A percentile compares a stretch with the other conserved stretches of the same genome.
Evolutionary conservation across 2,113 vertebrate species (phyloP).

Genomic region (Ammospiza nelsoni): DNA sequence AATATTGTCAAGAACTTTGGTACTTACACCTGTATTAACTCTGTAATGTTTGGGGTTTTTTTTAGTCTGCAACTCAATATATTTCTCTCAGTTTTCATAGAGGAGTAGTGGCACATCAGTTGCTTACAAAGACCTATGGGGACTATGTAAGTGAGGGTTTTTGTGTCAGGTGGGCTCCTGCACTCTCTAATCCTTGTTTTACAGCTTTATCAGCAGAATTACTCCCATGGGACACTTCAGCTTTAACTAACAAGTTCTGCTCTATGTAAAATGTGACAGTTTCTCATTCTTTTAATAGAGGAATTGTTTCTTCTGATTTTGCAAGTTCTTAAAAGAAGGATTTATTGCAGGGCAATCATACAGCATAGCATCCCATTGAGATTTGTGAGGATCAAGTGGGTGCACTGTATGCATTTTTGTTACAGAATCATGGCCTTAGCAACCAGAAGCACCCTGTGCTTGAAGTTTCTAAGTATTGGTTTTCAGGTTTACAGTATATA

Average conservation of each 20-base stretch:
- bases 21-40: background rate
- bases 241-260: background rate
- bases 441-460: background rate
- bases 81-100: background rate
- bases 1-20: background rate
- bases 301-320: background rate
- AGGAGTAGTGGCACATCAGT: background rate
- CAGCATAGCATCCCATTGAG: background rate
- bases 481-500: background rate
- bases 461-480: background rate
- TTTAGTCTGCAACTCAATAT: background rate
- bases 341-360: background rate
- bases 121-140: background rate
- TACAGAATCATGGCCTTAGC: background rate
- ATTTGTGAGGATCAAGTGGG: background rate
- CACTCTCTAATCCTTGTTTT: background rate
- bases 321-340: background rate
- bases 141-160: background rate
- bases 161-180: background rate
- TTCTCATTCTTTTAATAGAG: background rate
- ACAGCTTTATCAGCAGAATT: background rate
- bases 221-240: background rate
- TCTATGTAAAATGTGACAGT: background rate
- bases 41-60: background rate
- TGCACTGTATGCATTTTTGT: background rate